Percentiles rank a stretch among this genome's conserved stretches.
phyloP scores from a whole-genome alignment of 1,140 invertebrate species.

The Lineus longissimus region DNA sequence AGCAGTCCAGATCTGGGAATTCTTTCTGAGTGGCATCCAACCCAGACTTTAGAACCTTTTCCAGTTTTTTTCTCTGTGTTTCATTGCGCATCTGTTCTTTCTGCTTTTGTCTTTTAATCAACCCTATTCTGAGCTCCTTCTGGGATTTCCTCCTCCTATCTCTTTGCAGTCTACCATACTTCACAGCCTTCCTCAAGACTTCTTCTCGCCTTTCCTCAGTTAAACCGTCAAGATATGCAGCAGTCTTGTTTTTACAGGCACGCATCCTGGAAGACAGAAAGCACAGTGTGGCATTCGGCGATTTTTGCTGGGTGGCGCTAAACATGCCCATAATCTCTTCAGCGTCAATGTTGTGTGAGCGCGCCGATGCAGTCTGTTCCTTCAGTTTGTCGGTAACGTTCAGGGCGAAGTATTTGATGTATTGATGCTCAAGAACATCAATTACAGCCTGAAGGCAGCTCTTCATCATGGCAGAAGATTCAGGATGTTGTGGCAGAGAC shows the following conservation, averaged over 20 bases:
- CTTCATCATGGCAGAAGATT: conserved; percentile 2
- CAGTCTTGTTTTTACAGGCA: conserved; percentile 15
- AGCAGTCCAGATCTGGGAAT: not conserved
- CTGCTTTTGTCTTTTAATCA: too few species aligned
- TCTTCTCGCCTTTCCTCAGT: not conserved
- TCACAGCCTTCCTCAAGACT: conserved; percentile 6
- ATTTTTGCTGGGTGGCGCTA: conserved; percentile 8
- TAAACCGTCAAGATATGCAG: conserved; percentile 9
- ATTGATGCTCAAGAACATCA: conserved; percentile 18
- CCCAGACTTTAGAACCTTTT: not conserved
- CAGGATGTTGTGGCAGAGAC: too few species aligned
- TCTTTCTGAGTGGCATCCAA: not conserved
- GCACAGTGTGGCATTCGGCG: conserved; percentile 17
- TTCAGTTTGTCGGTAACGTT: conserved; percentile 15
- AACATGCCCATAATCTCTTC: conserved; percentile 23
- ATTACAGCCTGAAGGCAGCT: conserved; percentile 1
- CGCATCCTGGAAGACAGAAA: conserved; percentile 16
- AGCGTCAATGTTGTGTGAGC: conserved; percentile 18
- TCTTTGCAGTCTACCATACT: conserved; percentile 6
- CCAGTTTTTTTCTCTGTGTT: conserved; percentile 3
- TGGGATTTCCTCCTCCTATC: not conserved
- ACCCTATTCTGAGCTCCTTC: too few species aligned
- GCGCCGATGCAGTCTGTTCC: conserved; percentile 14
- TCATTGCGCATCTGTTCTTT: not conserved
- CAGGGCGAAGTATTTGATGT: conserved; percentile 14